Conservation (phyloP, 2,113 vertebrate genomes). For the Scophthalmus maximus region DNA sequence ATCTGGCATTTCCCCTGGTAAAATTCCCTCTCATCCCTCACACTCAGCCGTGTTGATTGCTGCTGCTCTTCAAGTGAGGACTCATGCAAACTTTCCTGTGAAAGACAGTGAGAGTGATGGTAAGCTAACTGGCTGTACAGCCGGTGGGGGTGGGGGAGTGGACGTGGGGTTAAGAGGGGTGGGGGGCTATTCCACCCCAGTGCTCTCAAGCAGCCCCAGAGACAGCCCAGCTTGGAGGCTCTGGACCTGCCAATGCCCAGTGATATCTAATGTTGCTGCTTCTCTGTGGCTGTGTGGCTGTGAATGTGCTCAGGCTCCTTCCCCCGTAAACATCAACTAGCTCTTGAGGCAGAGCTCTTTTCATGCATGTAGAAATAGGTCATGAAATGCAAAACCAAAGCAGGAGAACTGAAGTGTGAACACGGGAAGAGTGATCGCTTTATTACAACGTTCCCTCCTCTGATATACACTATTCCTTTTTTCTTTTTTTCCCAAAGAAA, state of each 20-base stretch:
- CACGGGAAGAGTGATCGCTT: conserved; percentile 50
- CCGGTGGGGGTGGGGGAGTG: neutral
- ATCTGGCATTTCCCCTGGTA: conserved; percentile 79
- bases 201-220: conserved; percentile 51
- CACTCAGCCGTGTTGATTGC: conserved; percentile 72
- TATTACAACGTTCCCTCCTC: conserved; percentile 46
- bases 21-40: conserved; percentile 74
- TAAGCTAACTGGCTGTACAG: conserved; percentile 48
- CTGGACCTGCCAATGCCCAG: conserved; percentile 44
- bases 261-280: conserved; percentile 43
- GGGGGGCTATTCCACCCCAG: conserved; percentile 42
- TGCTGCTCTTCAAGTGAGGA: conserved; percentile 73
- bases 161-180: neutral
- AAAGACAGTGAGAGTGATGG: conserved; percentile 57
- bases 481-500: conserved; percentile 39
- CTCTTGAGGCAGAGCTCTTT: conserved; percentile 50
- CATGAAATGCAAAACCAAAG: conserved; percentile 59
- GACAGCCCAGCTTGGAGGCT: conserved; percentile 44
- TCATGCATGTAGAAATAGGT: conserved; percentile 67
- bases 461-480: conserved; percentile 37
- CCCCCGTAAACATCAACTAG: conserved; percentile 18
- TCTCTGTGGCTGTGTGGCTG: conserved; percentile 15
- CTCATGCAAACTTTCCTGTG: conserved; percentile 65
- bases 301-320: conserved; percentile 21
- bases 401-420: conserved; percentile 64